phyloP scores from a whole-genome alignment of 2,113 vertebrate genomes.

The Pipa parva region DNA sequence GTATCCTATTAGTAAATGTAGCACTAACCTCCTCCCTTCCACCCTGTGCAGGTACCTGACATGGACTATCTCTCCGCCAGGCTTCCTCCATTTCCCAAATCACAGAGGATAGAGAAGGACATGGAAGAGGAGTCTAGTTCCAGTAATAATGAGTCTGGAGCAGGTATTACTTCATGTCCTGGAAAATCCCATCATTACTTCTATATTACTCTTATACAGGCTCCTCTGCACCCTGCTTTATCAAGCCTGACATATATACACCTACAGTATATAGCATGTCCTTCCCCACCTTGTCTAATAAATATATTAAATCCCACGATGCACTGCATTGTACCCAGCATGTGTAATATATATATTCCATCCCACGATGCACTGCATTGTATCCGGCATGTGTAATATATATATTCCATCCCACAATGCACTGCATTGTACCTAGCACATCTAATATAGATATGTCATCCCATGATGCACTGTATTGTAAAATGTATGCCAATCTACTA shows the following conservation, averaged over 20 bases:
- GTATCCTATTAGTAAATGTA: too few species aligned
- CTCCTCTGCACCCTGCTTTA: background rate
- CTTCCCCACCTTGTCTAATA: too few species aligned
- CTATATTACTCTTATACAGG: background rate
- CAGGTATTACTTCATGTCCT: background rate
- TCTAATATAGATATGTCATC: background rate
- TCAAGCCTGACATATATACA: too few species aligned
- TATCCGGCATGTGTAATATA: background rate
- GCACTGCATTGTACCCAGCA: background rate
- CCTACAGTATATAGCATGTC: too few species aligned
- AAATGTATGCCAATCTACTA: too few species aligned
- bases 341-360: background rate
- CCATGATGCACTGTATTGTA: background rate
- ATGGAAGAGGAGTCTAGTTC: background rate
- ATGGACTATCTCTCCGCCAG: constrained; percentile 55
- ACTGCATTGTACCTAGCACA: background rate
- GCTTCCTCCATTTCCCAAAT: constrained; percentile 55
- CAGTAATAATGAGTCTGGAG: background rate
- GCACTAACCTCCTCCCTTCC: too few species aligned
- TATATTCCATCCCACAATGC: background rate
- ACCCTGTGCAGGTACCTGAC: constrained; percentile 58
- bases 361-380: background rate
- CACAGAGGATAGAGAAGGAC: constrained; percentile 16
- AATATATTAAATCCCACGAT: background rate
- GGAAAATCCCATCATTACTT: background rate